Conservation (phyloP, 2,888 invertebrate species). For the Imbricaverruca yamaguchii region DNA sequence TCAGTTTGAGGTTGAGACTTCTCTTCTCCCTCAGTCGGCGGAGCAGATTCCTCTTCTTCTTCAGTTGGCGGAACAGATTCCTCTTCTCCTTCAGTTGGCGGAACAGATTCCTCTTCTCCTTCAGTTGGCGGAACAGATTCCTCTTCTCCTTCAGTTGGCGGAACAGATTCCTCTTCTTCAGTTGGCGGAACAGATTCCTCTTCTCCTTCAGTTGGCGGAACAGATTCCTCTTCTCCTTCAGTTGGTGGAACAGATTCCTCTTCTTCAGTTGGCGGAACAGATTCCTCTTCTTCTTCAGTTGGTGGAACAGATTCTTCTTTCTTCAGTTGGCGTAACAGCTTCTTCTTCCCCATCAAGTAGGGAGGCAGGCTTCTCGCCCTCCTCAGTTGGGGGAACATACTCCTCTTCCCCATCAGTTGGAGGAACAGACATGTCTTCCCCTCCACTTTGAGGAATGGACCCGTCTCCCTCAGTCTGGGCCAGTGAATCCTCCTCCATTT, state of each 20-base stretch:
- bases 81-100: background rate
- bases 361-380: no score
- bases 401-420: background rate
- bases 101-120: background rate
- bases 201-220: background rate
- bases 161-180: background rate
- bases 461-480: background rate
- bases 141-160: background rate
- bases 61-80: background rate
- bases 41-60: no score
- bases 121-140: background rate
- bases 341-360: no score
- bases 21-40: no score
- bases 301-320: no score
- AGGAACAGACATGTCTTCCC: background rate
- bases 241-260: no score
- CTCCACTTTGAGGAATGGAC: no score
- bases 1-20: no score
- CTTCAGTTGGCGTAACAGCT: no score
- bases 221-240: background rate
- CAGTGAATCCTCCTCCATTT: background rate
- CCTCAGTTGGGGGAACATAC: background rate
- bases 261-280: no score
- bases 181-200: background rate
- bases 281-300: no score